Conservation (phyloP, 2,113 vertebrate genomes). For the Nycticebus coucang region DNA sequence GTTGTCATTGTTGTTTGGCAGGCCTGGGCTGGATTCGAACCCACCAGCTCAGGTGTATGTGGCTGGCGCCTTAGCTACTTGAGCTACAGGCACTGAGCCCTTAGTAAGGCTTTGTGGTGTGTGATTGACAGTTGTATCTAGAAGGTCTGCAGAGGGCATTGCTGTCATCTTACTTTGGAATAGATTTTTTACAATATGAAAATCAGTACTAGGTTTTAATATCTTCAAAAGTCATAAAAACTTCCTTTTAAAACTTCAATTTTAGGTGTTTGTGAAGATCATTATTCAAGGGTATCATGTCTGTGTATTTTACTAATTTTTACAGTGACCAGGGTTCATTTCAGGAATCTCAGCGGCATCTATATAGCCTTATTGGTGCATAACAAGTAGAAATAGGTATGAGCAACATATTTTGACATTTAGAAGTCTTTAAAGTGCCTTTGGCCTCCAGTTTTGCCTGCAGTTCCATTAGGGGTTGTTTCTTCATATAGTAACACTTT, state of each 20-base stretch:
- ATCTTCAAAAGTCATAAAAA: background rate
- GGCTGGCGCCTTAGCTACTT: too few species aligned
- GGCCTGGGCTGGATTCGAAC: too few species aligned
- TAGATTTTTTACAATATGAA: slow-evolving; percentile 10
- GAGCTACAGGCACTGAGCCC: too few species aligned
- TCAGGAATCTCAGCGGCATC: slow-evolving; percentile 59
- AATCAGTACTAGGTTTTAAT: background rate
- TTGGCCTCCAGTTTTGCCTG: slow-evolving; percentile 63
- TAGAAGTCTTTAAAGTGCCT: slow-evolving; percentile 46
- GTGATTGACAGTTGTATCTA: background rate
- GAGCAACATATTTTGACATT: background rate
- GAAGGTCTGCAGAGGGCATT: background rate
- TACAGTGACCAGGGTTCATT: slow-evolving; percentile 69
- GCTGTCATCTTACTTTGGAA: slow-evolving; percentile 3
- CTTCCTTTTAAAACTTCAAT: slow-evolving; percentile 5
- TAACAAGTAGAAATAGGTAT: slow-evolving; percentile 43
- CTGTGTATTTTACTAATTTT: slow-evolving; percentile 52
- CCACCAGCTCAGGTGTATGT: too few species aligned
- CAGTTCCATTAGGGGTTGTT: slow-evolving; percentile 21
- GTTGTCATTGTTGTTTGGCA: too few species aligned
- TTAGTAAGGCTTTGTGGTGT: background rate
- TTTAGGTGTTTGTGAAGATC: background rate
- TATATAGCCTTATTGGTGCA: slow-evolving; percentile 20
- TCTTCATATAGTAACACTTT: background rate
- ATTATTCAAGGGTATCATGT: slow-evolving; percentile 32